Percentiles rank a stretch among this genome's conserved stretches.
These are phyloP conservation scores for Melanaphis sacchari DNA, from an alignment of 1,140 invertebrate species.

Conservation along the genomic window DNA sequence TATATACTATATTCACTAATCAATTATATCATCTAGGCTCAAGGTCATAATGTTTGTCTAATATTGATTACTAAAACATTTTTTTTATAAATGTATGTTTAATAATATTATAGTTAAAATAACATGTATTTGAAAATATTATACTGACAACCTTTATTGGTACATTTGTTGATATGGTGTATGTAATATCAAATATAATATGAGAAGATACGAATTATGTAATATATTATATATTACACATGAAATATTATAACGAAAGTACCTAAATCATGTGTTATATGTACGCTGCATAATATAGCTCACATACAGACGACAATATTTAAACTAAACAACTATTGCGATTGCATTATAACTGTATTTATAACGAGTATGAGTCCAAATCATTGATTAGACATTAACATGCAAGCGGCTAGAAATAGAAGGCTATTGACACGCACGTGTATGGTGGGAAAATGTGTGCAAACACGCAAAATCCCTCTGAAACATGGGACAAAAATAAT, in stretches of 20 bases:
- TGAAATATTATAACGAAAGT: background rate
- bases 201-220: background rate
- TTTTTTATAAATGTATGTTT: background rate
- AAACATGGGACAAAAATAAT: constrained; percentile 5
- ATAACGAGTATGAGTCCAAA: constrained; percentile 2
- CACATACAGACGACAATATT: background rate
- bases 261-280: background rate
- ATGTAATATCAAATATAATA: background rate
- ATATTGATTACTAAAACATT: background rate
- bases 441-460: constrained; percentile 26
- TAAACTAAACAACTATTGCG: background rate
- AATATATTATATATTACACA: background rate
- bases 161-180: background rate
- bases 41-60: background rate
- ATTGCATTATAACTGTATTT: constrained; percentile 17
- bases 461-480: constrained; percentile 30
- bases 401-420: constrained; percentile 34
- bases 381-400: constrained; percentile 48
- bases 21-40: background rate
- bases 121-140: background rate
- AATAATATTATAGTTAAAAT: background rate
- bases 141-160: background rate
- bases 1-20: background rate
- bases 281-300: background rate
- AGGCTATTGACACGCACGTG: constrained; percentile 29